Evolutionary conservation across 2,888 invertebrate genomes (phyloP).

Genomic region (Idaea aversata): DNA sequence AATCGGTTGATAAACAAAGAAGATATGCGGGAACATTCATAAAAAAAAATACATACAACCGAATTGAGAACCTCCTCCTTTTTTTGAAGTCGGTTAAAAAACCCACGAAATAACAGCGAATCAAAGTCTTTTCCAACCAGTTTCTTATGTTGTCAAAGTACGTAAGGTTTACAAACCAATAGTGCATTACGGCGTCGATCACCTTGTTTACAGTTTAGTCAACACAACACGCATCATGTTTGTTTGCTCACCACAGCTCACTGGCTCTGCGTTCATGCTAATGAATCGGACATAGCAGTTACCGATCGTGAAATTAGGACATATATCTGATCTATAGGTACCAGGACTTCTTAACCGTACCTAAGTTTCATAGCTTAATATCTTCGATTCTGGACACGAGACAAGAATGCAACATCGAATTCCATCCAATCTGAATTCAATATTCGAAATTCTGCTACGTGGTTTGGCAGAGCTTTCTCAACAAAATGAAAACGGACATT

Average conservation of each 20-base stretch:
- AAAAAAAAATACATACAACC: no score
- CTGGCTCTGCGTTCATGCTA: not conserved
- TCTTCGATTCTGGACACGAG: not conserved
- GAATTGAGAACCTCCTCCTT: no score
- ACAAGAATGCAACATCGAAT: not conserved
- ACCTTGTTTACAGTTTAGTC: no score
- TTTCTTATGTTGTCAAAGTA: no score
- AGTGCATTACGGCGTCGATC: no score
- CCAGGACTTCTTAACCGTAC: not conserved
- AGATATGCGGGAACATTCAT: no score
- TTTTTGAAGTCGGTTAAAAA: no score
- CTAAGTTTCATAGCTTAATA: not conserved
- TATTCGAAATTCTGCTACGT: not conserved
- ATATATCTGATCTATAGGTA: not conserved
- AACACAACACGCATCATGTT: not conserved
- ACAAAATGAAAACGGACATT: not conserved
- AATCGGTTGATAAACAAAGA: no score
- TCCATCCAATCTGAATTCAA: not conserved
- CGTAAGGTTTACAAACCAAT: no score
- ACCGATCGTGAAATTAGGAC: not conserved
- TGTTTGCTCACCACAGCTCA: not conserved
- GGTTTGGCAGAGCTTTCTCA: not conserved
- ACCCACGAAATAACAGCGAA: no score
- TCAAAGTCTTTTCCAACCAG: no score
- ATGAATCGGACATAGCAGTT: not conserved